Conservation (phyloP, 2,797 vertebrate genomes). For the Benthosema pterotum region DNA sequence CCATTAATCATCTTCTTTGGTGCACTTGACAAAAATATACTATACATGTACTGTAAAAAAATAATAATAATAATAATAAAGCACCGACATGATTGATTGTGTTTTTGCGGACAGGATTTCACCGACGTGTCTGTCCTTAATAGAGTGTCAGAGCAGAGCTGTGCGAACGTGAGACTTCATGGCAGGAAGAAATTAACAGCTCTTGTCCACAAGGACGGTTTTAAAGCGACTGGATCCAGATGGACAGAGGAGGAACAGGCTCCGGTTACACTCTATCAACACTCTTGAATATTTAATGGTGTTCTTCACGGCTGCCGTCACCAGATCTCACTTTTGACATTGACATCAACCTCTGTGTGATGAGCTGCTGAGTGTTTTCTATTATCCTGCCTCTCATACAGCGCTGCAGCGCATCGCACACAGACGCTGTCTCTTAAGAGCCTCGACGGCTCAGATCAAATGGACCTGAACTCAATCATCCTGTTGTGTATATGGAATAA, state of each 20-base stretch:
- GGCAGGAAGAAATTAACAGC: slow-evolving; percentile 71
- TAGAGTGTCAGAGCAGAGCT: too few species aligned
- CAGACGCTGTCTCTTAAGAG: slow-evolving; percentile 31
- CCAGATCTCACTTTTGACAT: slow-evolving; percentile 77
- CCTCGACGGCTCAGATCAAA: slow-evolving; percentile 47
- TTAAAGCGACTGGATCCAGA: slow-evolving; percentile 55
- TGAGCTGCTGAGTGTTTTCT: slow-evolving; percentile 61
- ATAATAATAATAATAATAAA: not conserved
- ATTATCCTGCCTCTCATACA: slow-evolving; percentile 39
- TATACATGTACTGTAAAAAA: not conserved
- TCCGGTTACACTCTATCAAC: slow-evolving; percentile 75
- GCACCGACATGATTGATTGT: not conserved
- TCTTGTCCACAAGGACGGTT: slow-evolving; percentile 75
- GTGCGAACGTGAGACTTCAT: slow-evolving; percentile 28
- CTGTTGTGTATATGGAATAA: slow-evolving; percentile 22
- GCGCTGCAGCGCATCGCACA: not conserved
- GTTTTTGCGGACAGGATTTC: too few species aligned
- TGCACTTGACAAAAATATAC: too few species aligned
- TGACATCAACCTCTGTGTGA: slow-evolving; percentile 68
- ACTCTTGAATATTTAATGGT: slow-evolving; percentile 79
- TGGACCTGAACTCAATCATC: slow-evolving; percentile 19
- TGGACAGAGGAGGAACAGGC: slow-evolving; percentile 56
- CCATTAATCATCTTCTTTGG: too few species aligned
- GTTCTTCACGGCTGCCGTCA: slow-evolving; percentile 74
- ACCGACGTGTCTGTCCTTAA: too few species aligned